phyloP scores from a whole-genome alignment of 2,888 invertebrate genomes.

The Bombylius discolor region DNA sequence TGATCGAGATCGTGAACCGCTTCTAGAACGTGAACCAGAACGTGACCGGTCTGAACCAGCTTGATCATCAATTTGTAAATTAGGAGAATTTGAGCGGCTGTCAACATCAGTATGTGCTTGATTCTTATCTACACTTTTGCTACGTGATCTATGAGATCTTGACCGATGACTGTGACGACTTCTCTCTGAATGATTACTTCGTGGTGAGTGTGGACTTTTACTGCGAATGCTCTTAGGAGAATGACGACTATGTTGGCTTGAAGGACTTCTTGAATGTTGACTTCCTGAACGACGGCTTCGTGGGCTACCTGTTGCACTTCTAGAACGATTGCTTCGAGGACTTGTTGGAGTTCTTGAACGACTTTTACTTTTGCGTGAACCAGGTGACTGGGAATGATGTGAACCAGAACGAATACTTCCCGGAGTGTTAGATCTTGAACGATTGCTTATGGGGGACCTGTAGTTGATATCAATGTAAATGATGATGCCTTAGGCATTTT shows the following conservation, averaged over 20 bases:
- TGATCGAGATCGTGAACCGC: constrained; percentile 24
- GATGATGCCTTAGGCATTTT: background rate
- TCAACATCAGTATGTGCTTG: constrained; percentile 30
- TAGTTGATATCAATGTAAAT: background rate
- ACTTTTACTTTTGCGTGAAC: constrained; percentile 17
- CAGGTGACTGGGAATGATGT: constrained; percentile 24
- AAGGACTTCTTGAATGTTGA: constrained; percentile 11
- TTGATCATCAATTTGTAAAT: constrained; percentile 39
- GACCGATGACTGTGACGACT: constrained; percentile 11
- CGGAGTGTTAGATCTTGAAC: constrained; percentile 19
- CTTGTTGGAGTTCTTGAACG: constrained; percentile 11
- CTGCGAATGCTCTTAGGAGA: background rate
- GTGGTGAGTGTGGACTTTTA: constrained; percentile 4
- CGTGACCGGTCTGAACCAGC: constrained; percentile 28
- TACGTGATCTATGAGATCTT: background rate
- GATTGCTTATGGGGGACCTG: constrained; percentile 13
- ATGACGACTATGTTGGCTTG: background rate
- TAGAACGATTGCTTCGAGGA: constrained; percentile 14
- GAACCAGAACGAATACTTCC: constrained; percentile 25
- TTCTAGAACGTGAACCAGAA: constrained; percentile 28
- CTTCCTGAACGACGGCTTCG: background rate
- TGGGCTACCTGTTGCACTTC: constrained; percentile 3
- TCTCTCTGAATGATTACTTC: background rate
- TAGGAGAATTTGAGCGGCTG: constrained; percentile 41
- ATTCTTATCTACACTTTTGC: constrained; percentile 2